phyloP scores from a whole-genome alignment of 1,140 invertebrate genomes.

The Achroia grisella region DNA sequence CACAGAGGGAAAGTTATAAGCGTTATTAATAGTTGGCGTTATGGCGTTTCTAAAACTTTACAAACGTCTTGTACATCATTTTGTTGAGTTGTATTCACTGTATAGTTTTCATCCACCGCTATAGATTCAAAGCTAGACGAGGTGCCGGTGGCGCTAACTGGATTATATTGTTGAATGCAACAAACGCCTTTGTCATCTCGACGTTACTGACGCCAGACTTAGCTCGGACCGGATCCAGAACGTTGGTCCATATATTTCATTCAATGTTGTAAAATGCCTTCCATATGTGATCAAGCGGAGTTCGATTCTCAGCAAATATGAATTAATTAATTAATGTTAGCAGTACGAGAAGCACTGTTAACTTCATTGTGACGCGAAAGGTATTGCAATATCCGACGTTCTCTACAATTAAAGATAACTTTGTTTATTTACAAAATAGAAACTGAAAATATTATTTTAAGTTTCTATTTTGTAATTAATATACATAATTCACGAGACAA shows the following conservation, averaged over 20 bases:
- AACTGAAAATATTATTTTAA: too few species aligned
- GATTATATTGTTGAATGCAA: constrained; percentile 69
- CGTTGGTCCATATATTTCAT: constrained; percentile 63
- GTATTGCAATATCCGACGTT: constrained; percentile 20
- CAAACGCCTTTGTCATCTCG: constrained; percentile 74
- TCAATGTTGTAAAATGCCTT: constrained; percentile 73
- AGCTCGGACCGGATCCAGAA: constrained; percentile 58
- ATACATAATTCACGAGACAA: too few species aligned
- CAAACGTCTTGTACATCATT: constrained; percentile 76
- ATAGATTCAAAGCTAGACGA: constrained; percentile 65
- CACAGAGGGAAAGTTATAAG: too few species aligned
- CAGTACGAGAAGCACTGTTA: constrained; percentile 49
- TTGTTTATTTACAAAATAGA: too few species aligned
- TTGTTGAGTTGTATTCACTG: constrained; percentile 73
- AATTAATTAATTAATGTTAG: constrained; percentile 34
- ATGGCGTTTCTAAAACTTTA: constrained; percentile 73
- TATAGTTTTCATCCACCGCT: constrained; percentile 74
- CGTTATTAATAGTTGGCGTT: too few species aligned
- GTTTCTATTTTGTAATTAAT: too few species aligned
- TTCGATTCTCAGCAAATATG: constrained; percentile 29
- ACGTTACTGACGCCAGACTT: constrained; percentile 59
- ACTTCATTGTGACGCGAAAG: constrained; percentile 32
- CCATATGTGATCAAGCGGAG: constrained; percentile 73
- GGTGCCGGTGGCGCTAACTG: constrained; percentile 49
- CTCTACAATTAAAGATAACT: too few species aligned